Evolutionary conservation across 2,113 vertebrate genomes (phyloP).

Genomic region (Laticauda colubrina): DNA sequence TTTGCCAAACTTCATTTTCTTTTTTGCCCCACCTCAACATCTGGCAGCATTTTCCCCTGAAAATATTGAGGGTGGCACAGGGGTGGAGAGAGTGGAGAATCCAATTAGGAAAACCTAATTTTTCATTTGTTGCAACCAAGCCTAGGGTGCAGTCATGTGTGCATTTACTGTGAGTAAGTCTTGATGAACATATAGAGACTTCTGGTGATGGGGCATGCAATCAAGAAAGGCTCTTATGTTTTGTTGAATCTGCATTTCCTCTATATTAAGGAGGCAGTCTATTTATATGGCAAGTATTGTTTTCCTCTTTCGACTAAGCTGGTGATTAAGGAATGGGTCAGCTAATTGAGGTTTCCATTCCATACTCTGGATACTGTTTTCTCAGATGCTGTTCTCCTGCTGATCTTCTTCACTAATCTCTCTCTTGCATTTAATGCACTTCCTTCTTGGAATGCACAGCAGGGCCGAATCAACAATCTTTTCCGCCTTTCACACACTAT

Average conservation of each 20-base stretch:
- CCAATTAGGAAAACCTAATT: neutral
- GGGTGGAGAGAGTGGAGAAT: neutral
- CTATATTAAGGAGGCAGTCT: neutral
- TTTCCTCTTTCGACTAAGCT: neutral
- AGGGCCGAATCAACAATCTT: conserved; percentile 29
- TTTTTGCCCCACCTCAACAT: neutral
- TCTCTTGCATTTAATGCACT: neutral
- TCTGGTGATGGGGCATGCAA: neutral
- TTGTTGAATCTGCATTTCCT: neutral
- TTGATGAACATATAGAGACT: neutral
- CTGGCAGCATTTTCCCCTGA: neutral
- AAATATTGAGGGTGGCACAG: neutral
- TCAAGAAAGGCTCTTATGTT: neutral
- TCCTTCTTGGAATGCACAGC: conserved; percentile 24
- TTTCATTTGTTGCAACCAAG: neutral
- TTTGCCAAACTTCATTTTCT: neutral
- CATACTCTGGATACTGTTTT: neutral
- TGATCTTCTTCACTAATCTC: neutral
- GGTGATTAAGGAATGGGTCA: neutral
- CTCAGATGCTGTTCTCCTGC: neutral
- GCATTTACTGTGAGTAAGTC: neutral
- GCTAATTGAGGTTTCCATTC: neutral
- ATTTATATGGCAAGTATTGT: neutral
- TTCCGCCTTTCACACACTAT: conserved; percentile 37
- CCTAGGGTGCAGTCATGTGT: neutral